These are phyloP conservation scores for Fragariocoptes setiger DNA, from an alignment of 1,140 invertebrate species.

Conservation along the genomic window DNA sequence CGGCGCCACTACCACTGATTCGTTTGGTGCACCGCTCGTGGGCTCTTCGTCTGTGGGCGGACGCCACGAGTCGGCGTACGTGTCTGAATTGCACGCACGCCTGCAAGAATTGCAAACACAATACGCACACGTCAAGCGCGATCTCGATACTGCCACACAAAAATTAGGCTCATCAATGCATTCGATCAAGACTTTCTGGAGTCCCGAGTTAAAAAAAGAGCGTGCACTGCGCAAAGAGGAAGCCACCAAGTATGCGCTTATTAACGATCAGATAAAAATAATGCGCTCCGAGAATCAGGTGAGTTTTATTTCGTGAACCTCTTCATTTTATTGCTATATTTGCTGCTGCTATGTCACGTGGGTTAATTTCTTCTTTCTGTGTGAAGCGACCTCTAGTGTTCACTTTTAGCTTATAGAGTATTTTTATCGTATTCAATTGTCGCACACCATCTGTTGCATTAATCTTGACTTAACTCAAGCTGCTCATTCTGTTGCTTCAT, in stretches of 20 bases:
- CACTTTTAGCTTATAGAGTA: neutral
- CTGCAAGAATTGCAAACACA: constrained; percentile 82
- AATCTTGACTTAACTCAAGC: no score
- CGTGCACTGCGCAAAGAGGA: constrained; percentile 81
- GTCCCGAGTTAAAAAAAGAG: constrained; percentile 93
- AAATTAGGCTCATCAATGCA: constrained; percentile 95
- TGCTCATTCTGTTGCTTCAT: no score
- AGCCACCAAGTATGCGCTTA: constrained; percentile 74
- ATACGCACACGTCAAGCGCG: constrained; percentile 74
- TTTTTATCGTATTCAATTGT: no score
- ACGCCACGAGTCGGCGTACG: no score
- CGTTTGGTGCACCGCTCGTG: no score
- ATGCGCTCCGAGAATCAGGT: constrained; percentile 92
- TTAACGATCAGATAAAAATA: constrained; percentile 83
- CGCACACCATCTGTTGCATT: no score
- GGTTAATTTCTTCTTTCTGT: neutral
- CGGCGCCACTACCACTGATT: no score
- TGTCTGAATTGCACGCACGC: constrained; percentile 72
- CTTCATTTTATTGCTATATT: neutral
- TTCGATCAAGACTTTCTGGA: constrained; percentile 98
- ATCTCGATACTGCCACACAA: constrained; percentile 82
- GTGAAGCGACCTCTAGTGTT: neutral
- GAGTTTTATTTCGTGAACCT: constrained; percentile 14
- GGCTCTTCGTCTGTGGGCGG: no score
- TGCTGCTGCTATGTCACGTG: neutral